Base-by-base conservation (phyloP, 2,888 invertebrate species). In the Tholera decimalis region DNA sequence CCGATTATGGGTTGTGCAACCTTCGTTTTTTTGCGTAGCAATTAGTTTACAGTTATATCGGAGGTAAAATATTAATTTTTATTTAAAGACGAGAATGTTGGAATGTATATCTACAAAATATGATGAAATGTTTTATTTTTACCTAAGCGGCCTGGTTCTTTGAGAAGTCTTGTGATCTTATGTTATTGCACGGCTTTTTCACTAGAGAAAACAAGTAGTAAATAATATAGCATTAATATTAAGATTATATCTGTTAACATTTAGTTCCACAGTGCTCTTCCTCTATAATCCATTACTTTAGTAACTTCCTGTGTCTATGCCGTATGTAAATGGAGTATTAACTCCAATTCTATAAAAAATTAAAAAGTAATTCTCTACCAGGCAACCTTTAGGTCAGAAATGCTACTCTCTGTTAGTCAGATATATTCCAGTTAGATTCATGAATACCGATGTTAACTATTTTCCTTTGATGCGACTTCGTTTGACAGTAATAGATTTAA, bases 21-120 rank as follows among this genome's bases (percentile, higher is more conserved):
- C 77, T 80, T 76, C 62, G 59, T 37, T 70, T 77, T 30, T 60
- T 79, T 67, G 46, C 28, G 11, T 33, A 5, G 1, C 24, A 55
- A 39, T 73, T 39, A 77, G 54, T 77, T 56, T 61, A 60, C 61
- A 37, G 56, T 61, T 63, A 24, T 37, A 33, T 50, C 18, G 18
- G 35, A 62, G 46, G 24, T 41, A 35, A 53, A 37, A 43, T 58
- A 58, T 65, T 61, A 43, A 60, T 55, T 26, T 50, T 1, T 30
- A 4, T 61, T n/a, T n/a, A n/a, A 20, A 44, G 13, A 57, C 47
- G n/a, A 33, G 15, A 8, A n/a, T 47, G 5, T 20, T 39, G 30
- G 7, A 28, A 47, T 39, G 22, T 28, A 7, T 9, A 3, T 59
- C 30, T 41, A n/a, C 9, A 15, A 35, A 13, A 26, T 26, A 26